phyloP scores from a whole-genome alignment of 2,888 invertebrate species.

The Pristionchus maxplancki region DNA sequence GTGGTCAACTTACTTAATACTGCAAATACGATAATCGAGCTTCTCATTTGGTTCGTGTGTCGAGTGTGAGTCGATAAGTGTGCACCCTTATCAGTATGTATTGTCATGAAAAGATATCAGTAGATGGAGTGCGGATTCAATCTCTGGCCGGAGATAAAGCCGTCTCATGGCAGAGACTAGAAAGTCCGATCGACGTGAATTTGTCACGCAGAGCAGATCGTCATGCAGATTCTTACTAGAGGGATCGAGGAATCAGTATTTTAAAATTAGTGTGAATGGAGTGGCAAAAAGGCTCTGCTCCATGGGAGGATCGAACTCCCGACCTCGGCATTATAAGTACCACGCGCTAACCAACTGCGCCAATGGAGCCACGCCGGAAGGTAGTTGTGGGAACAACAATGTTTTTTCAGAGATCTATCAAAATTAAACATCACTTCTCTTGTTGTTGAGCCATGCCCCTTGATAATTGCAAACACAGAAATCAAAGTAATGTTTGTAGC shows the following conservation, averaged over 20 bases:
- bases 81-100: neutral
- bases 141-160: neutral
- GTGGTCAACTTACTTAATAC: neutral
- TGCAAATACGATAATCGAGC: neutral
- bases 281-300: neutral
- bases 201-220: neutral
- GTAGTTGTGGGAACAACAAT: too few relatives aligned
- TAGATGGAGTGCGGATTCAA: neutral
- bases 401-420: too few relatives aligned
- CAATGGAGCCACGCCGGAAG: slow-evolving; percentile 9
- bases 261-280: too few relatives aligned
- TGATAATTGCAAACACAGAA: too few relatives aligned
- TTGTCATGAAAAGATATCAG: neutral
- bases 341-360: neutral
- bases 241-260: too few relatives aligned
- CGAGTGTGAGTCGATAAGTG: neutral
- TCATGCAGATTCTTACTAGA: too few relatives aligned
- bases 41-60: neutral
- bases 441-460: too few relatives aligned
- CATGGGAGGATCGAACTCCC: neutral
- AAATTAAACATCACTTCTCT: too few relatives aligned
- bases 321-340: neutral
- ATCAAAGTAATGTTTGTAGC: too few relatives aligned
- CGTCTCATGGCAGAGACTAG: neutral
- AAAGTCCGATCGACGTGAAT: neutral